Conservation (phyloP, 2,797 vertebrate genomes). For the Microchirus variegatus region DNA sequence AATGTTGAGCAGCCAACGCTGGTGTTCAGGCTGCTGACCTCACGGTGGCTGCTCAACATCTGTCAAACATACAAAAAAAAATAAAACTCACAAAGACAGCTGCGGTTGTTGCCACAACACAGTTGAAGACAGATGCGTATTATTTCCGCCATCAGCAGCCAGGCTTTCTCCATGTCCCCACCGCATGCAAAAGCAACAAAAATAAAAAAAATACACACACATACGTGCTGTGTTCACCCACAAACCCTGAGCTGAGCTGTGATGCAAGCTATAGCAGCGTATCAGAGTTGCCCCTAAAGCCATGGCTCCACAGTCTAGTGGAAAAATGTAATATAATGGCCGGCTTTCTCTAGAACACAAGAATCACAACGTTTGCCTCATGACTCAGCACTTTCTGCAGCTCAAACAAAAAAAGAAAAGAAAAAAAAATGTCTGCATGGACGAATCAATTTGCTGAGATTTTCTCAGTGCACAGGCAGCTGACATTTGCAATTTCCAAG, state of each 20-base stretch:
- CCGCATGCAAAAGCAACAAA: neutral
- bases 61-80: too few species aligned
- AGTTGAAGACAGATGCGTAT: too few species aligned
- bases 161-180: neutral
- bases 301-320: slow-evolving; percentile 22
- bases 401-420: slow-evolving; percentile 52
- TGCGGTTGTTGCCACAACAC: too few species aligned
- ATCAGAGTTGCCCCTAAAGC: slow-evolving; percentile 28
- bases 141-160: too few species aligned
- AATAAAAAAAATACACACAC: neutral
- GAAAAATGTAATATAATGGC: slow-evolving; percentile 39
- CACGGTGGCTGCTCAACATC: too few species aligned
- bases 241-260: slow-evolving; percentile 17
- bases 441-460: slow-evolving; percentile 28
- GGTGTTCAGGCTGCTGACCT: too few species aligned
- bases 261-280: slow-evolving; percentile 28
- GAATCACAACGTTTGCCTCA: slow-evolving; percentile 39
- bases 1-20: too few species aligned
- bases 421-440: slow-evolving; percentile 5
- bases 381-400: slow-evolving; percentile 40
- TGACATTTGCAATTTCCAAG: neutral
- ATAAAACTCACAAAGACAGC: too few species aligned
- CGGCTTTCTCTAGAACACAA: slow-evolving; percentile 26
- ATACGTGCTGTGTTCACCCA: neutral
- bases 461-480: slow-evolving; percentile 29